A percentile compares a stretch with the other conserved stretches of the same genome.
These are phyloP conservation scores for Tiliqua scincoides DNA, from an alignment of 2,113 vertebrate genomes.

Conservation along the genomic window DNA sequence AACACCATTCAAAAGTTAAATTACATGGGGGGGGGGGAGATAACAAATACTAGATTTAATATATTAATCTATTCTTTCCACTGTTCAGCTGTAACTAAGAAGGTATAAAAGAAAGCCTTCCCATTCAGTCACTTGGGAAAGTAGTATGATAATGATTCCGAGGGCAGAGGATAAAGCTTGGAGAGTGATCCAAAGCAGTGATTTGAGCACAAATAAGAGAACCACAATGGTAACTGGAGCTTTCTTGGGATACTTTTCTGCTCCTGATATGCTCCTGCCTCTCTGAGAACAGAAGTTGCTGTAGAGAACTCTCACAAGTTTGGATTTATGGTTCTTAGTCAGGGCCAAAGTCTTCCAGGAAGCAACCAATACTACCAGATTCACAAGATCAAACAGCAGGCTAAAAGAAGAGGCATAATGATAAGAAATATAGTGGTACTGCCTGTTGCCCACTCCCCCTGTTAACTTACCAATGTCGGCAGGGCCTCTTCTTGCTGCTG, in stretches of 20 bases:
- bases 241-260: too few relatives aligned
- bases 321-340: neutral
- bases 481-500: too few relatives aligned
- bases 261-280: neutral
- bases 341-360: constrained; percentile 21
- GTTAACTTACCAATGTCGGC: too few relatives aligned
- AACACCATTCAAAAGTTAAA: neutral
- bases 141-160: constrained; percentile 33
- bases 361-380: constrained; percentile 8
- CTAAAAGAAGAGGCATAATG: neutral
- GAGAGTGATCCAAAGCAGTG: neutral
- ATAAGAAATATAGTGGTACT: too few relatives aligned
- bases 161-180: neutral
- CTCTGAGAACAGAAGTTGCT: neutral
- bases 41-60: constrained; percentile 36
- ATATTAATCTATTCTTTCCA: constrained; percentile 18
- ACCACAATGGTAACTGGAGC: neutral
- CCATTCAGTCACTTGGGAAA: constrained; percentile 15
- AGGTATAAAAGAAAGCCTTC: constrained; percentile 31
- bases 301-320: too few relatives aligned
- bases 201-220: neutral
- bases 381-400: constrained; percentile 34
- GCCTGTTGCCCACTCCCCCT: neutral
- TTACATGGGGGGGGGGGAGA: constrained; percentile 21
- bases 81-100: constrained; percentile 18